phyloP scores from a whole-genome alignment of 1,140 invertebrate species.

The Brachionus manjavacas region DNA sequence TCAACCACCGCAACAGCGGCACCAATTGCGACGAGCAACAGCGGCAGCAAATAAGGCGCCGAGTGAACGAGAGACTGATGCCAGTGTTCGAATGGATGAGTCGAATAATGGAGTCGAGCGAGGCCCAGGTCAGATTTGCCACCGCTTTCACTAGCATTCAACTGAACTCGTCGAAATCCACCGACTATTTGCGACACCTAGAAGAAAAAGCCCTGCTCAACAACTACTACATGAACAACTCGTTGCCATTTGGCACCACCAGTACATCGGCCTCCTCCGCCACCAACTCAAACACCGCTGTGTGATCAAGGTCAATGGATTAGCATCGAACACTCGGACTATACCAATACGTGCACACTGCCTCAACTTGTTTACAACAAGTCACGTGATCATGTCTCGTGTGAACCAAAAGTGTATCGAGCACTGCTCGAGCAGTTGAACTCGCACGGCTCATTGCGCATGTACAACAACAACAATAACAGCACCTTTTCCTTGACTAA shows the following conservation, averaged over 20 bases:
- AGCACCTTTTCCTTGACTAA: too few relatives aligned
- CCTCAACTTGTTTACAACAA: background rate
- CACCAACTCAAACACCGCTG: too few relatives aligned
- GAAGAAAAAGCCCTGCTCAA: background rate
- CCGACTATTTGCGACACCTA: constrained; percentile 46
- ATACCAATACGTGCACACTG: background rate
- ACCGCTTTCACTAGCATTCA: constrained; percentile 72
- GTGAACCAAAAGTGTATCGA: background rate
- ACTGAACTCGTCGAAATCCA: constrained; percentile 58
- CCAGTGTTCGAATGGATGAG: constrained; percentile 95
- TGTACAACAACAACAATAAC: background rate
- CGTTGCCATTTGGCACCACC: background rate
- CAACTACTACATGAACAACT: constrained; percentile 8
- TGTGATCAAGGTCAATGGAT: background rate
- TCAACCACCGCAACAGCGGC: too few relatives aligned
- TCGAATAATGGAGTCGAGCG: constrained; percentile 94
- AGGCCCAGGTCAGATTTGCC: constrained; percentile 86
- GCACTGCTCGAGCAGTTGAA: background rate
- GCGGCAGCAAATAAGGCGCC: constrained; percentile 57
- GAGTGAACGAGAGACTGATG: constrained; percentile 78
- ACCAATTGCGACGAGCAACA: too few relatives aligned
- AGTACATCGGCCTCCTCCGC: too few relatives aligned
- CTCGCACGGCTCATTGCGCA: background rate
- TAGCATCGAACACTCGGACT: background rate
- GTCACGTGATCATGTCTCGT: background rate